These are phyloP conservation scores for Trichopria drosophilae DNA, from an alignment of 2,888 invertebrate species.

Conservation along the genomic window DNA sequence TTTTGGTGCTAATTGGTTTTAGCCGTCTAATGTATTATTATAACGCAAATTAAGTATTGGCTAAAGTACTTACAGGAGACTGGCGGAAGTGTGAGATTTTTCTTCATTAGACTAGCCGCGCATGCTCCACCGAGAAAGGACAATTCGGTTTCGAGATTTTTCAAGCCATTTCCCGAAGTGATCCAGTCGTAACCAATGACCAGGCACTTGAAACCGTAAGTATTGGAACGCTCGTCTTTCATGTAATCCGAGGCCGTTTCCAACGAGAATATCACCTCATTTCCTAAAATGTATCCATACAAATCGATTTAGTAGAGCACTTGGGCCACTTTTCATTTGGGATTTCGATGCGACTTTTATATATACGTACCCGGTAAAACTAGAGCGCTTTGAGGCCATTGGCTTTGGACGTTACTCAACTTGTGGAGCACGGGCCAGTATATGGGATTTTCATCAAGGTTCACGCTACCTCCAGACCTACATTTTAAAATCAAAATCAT, in stretches of 20 bases:
- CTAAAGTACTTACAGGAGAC: slow-evolving; percentile 60
- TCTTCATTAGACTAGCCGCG: slow-evolving; percentile 85
- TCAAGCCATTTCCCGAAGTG: slow-evolving; percentile 62
- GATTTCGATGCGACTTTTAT: too few relatives aligned
- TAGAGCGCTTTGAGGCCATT: slow-evolving; percentile 87
- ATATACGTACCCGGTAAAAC: slow-evolving; percentile 70
- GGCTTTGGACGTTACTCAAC: slow-evolving; percentile 66
- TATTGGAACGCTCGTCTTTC: slow-evolving; percentile 81
- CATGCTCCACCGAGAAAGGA: slow-evolving; percentile 90
- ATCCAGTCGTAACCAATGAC: slow-evolving; percentile 83
- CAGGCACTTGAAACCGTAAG: slow-evolving; percentile 79
- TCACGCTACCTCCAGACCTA: slow-evolving; percentile 35
- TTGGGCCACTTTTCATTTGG: too few relatives aligned
- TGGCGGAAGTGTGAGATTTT: slow-evolving; percentile 71
- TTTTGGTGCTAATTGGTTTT: neutral
- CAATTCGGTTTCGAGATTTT: slow-evolving; percentile 85
- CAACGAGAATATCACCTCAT: slow-evolving; percentile 91
- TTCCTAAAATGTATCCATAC: slow-evolving; percentile 71
- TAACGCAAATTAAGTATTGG: too few relatives aligned
- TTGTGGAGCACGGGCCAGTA: slow-evolving; percentile 71
- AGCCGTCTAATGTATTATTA: too few relatives aligned
- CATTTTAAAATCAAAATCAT: too few relatives aligned
- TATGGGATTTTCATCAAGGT: slow-evolving; percentile 51
- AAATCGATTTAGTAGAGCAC: too few relatives aligned
- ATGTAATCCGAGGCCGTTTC: slow-evolving; percentile 95